Base-by-base conservation (phyloP, 1,140 invertebrate species). In the Hydropsyche tenuis region DNA sequence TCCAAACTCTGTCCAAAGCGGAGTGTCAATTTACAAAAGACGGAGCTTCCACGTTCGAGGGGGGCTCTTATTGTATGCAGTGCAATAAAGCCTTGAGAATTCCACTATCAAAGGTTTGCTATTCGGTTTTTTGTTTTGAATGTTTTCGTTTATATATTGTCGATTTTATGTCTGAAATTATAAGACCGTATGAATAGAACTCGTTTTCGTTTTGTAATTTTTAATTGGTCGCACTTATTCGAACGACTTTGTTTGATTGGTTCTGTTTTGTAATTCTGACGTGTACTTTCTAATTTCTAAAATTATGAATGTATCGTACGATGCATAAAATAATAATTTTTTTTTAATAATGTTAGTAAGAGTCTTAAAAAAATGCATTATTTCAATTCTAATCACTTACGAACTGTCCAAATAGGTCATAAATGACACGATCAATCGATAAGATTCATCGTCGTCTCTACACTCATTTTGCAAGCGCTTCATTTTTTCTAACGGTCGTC, bases 11-110 rank as follows among this genome's bases (percentile, higher is more conserved):
- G n/a, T 23, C 2, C 25, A 62, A 6, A 27, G 18, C 25, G 18
- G 4, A 18, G 23, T 9, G 1, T 48, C 22, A 45, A 9, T 12
- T 23, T 7, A 7, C 14, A 22, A 12, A 69, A 65, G 48, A 70
- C 69, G 69, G 48, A 70, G 53, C 23, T 53, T 56, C 53, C 23
- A 37, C 42, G 12, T 25, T 30, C 23, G 46, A 42, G 18, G 48
- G 48, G 14, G 18, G 42, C 42, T 53, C 69, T 72, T 70, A 43
- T 77, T 76, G 75, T 71, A 78, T 76, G 77, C 72, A 64, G 77
- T 60, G 20, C 62, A 69, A 53, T 80, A 84, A 85, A 85, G 81
- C 83, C 84, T 85, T 83, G 82, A 86, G 85, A 86, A 85, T 86
- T 86, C 80, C 85, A 81, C 82, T 81, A 78, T 81, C 81, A 83